phyloP scores from a whole-genome alignment of 2,888 invertebrate species.

The Syrphus vitripennis region DNA sequence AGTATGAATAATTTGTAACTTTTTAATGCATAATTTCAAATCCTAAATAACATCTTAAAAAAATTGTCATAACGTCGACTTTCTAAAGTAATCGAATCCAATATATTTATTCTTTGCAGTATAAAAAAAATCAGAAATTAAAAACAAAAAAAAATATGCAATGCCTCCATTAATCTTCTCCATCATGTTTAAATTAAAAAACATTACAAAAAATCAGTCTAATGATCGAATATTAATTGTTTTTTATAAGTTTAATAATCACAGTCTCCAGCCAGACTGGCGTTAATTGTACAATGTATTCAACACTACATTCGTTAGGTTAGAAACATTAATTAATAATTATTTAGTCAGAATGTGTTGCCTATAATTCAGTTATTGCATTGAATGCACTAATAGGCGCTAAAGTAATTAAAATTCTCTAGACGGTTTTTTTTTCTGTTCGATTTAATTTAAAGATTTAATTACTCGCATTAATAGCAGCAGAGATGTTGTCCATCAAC shows the following conservation, averaged over 20 bases:
- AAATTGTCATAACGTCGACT: no score
- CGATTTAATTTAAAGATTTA: slow-evolving; percentile 53
- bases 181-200: neutral
- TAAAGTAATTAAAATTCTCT: slow-evolving; percentile 55
- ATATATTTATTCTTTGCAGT: no score
- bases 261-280: slow-evolving; percentile 20
- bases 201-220: neutral
- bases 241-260: neutral
- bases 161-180: neutral
- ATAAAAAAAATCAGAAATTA: no score
- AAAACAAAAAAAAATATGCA: no score
- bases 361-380: slow-evolving; percentile 20
- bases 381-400: slow-evolving; percentile 60
- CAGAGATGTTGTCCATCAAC: neutral
- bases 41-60: no score
- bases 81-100: no score
- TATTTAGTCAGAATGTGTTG: slow-evolving; percentile 46
- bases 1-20: no score
- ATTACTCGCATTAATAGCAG: slow-evolving; percentile 38
- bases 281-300: slow-evolving; percentile 14
- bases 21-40: no score
- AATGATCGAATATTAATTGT: slow-evolving; percentile 21
- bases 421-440: slow-evolving; percentile 2
- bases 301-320: neutral
- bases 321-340: slow-evolving; percentile 22